Evolutionary conservation across 2,888 invertebrate genomes (phyloP).

Genomic region (Mallateleia sp.): DNA sequence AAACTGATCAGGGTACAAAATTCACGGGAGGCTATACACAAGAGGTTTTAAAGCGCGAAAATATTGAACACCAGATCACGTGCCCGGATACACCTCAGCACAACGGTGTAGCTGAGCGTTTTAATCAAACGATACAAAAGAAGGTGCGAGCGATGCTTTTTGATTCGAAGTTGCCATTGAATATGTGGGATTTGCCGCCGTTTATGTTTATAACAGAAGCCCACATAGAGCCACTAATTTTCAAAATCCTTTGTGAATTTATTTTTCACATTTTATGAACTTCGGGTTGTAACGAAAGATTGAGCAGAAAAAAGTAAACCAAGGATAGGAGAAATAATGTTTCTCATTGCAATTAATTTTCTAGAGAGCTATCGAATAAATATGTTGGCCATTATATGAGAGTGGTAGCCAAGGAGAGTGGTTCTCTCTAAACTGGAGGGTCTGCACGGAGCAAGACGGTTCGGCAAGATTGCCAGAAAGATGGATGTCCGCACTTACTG

Average conservation of each 20-base stretch:
- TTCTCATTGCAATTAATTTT: constrained; percentile 60
- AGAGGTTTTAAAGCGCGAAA: constrained; percentile 15
- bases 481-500: constrained; percentile 83
- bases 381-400: constrained; percentile 60
- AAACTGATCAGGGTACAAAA: constrained; percentile 74
- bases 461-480: constrained; percentile 78
- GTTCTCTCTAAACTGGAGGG: constrained; percentile 45
- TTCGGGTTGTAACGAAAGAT: constrained; percentile 12
- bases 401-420: constrained; percentile 58
- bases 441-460: constrained; percentile 42
- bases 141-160: no score
- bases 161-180: no score
- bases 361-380: constrained; percentile 62
- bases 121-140: no score
- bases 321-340: constrained; percentile 41
- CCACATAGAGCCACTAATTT: background rate
- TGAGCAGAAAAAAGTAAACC: constrained; percentile 24
- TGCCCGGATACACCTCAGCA: no score
- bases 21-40: constrained; percentile 38
- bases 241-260: no score
- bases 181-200: no score
- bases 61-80: constrained; percentile 36
- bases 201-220: no score
- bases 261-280: no score
- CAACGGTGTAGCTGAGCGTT: no score